Base-by-base conservation (phyloP, 2,113 vertebrate genomes). In the Gambusia holbrooki region DNA sequence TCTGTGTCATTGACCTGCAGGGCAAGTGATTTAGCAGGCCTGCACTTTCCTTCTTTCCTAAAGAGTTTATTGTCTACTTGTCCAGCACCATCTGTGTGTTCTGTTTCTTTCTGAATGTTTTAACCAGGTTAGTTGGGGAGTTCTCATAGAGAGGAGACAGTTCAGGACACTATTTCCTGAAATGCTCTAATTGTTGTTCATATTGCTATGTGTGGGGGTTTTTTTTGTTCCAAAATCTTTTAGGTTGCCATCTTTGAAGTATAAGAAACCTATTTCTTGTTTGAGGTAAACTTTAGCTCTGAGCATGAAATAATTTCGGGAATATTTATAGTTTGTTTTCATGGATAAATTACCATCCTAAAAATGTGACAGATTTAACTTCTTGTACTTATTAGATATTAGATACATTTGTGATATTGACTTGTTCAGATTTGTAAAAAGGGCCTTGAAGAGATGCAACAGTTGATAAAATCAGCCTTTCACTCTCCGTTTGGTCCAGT, bases 21-120 rank as follows among this genome's bases (percentile, higher is more conserved):
- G 51, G 61, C 70, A 42, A 42, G 79, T 77, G 75, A 81, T 84
- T 85, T 65, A 77, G 19, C 82, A 87, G 77, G 67, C 42, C 69
- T 76, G 48, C 76, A 4, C 40, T 42, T 15, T 42, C 40, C 40
- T 42, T 66, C 54, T 48, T 73, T 45, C n/a, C 51, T 27, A 35
- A 30, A 67, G 33, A 40, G 62, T 77, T 69, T 64, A 66, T 69
- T 77, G 62, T 80, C 40, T 76, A 45, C 19, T 60, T 63, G 19
- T 17, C 30, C 68, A 45, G 48, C 61, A 14, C 67, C 40, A 37
- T 62, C 60, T 42, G 14, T 42, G 40, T 15, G 12, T 42, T 42
- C 14, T 37, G 10, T 15, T 74, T 85, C 66, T 77, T 3, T 66
- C 79, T 67, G 15, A 29, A 13, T 42, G 2, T 51, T 22, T 74